Evolutionary conservation across 2,797 vertebrate species (phyloP), one percentile per base, ranked within the genome.

Genomic region (Labeo calbasu): DNA sequence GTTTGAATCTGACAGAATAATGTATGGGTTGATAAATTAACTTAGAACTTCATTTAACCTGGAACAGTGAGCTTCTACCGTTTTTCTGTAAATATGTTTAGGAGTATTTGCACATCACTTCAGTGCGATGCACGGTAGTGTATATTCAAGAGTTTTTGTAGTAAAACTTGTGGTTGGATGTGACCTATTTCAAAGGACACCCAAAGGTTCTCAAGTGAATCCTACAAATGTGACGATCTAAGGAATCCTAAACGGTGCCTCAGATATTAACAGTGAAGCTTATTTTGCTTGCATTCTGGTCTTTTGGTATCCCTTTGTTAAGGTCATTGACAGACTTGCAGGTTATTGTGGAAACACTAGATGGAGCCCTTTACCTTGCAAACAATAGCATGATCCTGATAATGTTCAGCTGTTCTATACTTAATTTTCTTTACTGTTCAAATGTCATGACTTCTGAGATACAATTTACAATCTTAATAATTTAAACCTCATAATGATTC

Each of bases 301-400:
- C 7, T 43, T 69, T 19, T 40, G n/a, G 66, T 6, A 0, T 65
- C 25, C 32, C 11, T 59, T 59, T 10, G n/a, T 23, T 23, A 57
- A 53, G 12, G 72, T 40, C 32, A 19, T n/a, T 57, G 36, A 59
- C 21, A 72, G 17, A 25, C 6, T 71, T 11, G 43, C 28, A 43
- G 50, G 25, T 78, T 53, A 32, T 65, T 17, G 2, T 63, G 1
- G 63, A 68, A 43, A 46, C 88, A 86, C 85, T 53, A 87, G 80
- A 81, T 87, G 88, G 80, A 50, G 69, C 59, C 43, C 36, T 79
- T 59, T 46, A 51, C 82, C 76, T 80, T 77, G 11, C 70, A 73
- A 81, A 79, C 59, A 48, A 23, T 25, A 25, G n/a, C 53, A 46
- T 11, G 21, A 8, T 17, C 21, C 36, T 17, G n/a, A 65, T 14